These are phyloP conservation scores for Anas capensis DNA, from an alignment of 2,797 vertebrate species.

Conservation along the genomic window DNA sequence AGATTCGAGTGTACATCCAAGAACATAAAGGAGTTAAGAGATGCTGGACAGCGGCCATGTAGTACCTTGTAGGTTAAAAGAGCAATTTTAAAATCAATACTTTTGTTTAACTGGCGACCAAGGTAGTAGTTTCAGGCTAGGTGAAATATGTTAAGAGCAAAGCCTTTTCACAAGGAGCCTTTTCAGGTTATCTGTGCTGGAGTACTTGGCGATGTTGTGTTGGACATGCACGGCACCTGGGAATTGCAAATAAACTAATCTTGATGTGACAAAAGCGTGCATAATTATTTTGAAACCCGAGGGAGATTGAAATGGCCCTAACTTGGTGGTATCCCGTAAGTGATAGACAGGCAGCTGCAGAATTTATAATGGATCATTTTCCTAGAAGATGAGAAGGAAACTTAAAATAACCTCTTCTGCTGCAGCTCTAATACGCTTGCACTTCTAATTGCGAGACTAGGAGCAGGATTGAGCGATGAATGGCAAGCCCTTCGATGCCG, in stretches of 20 bases:
- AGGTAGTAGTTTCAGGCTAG: constrained; percentile 41
- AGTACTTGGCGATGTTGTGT: neutral
- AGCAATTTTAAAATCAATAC: constrained; percentile 79
- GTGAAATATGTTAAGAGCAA: constrained; percentile 55
- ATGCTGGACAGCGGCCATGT: constrained; percentile 52
- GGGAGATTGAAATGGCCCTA: constrained; percentile 73
- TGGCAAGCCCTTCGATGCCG: neutral
- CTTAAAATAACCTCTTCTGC: constrained; percentile 45
- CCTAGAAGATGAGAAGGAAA: constrained; percentile 33
- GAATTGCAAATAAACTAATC: constrained; percentile 86
- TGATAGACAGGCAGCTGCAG: constrained; percentile 58
- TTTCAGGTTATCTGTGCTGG: constrained; percentile 9
- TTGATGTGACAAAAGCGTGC: constrained; percentile 85
- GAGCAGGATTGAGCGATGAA: neutral
- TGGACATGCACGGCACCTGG: constrained; percentile 30
- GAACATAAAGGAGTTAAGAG: constrained; percentile 65
- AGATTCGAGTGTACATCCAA: constrained; percentile 38
- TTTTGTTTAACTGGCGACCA: constrained; percentile 65
- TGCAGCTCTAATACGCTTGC: neutral
- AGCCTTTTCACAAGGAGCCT: neutral
- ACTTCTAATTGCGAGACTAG: neutral
- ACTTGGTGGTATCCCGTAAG: constrained; percentile 34
- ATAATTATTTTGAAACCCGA: constrained; percentile 82
- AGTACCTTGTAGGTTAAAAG: constrained; percentile 75
- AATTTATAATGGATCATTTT: constrained; percentile 63